These are phyloP conservation scores for Diachasmimorpha longicaudata DNA, from an alignment of 1,140 invertebrate species.

Conservation along the genomic window DNA sequence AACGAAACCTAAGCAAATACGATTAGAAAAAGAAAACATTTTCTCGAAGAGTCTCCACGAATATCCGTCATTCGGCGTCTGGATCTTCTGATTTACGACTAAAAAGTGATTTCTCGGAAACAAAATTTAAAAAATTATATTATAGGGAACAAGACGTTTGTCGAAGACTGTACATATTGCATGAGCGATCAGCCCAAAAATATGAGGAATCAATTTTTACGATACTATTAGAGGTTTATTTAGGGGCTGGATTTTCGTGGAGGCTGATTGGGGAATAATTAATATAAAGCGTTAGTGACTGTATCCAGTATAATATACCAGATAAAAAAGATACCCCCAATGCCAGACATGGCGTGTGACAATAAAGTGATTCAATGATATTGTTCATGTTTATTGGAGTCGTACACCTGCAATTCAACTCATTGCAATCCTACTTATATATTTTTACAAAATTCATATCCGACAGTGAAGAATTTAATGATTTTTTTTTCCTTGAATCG, in stretches of 20 bases:
- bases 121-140: constrained; percentile 18
- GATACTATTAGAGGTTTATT: constrained; percentile 13
- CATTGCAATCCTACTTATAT: background rate
- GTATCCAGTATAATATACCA: constrained; percentile 59
- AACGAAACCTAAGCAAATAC: constrained; percentile 44
- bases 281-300: constrained; percentile 58
- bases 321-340: constrained; percentile 57
- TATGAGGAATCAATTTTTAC: constrained; percentile 20
- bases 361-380: constrained; percentile 63
- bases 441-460: background rate
- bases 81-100: background rate
- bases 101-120: constrained; percentile 16
- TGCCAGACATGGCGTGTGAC: constrained; percentile 61
- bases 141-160: constrained; percentile 31
- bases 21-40: constrained; percentile 37
- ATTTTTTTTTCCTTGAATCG: too few species aligned
- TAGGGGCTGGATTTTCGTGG: constrained; percentile 37
- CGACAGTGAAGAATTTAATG: too few species aligned
- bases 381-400: constrained; percentile 38
- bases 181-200: constrained; percentile 24
- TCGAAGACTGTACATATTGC: constrained; percentile 31
- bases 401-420: background rate
- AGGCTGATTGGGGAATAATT: constrained; percentile 47
- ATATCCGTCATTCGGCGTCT: constrained; percentile 1
- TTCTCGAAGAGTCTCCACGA: constrained; percentile 4